A percentile compares a stretch with the other conserved stretches of the same genome.
These are phyloP conservation scores for Hoplostethus atlanticus DNA, from an alignment of 2,797 vertebrate genomes.

Conservation along the genomic window DNA sequence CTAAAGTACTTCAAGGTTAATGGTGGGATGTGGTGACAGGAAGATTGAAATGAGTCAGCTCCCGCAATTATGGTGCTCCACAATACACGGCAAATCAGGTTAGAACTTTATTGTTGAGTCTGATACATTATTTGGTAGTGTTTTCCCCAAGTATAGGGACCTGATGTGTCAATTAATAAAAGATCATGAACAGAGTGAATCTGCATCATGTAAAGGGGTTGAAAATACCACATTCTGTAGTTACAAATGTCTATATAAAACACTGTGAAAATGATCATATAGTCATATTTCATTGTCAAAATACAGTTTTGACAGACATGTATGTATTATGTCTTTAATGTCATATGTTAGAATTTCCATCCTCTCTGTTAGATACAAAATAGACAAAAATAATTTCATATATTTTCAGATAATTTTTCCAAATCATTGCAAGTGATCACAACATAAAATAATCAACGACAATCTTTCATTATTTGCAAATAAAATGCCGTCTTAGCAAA, in stretches of 20 bases:
- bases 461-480: slow-evolving; percentile 62
- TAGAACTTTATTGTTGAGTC: slow-evolving; percentile 68
- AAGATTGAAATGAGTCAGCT: not conserved
- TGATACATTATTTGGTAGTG: slow-evolving; percentile 66
- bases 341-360: slow-evolving; percentile 70
- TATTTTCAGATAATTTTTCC: slow-evolving; percentile 67
- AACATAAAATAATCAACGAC: slow-evolving; percentile 73
- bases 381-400: slow-evolving; percentile 82
- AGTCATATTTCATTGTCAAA: slow-evolving; percentile 53
- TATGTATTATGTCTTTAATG: slow-evolving; percentile 70
- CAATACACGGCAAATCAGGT: slow-evolving; percentile 51
- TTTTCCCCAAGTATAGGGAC: slow-evolving; percentile 22
- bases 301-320: slow-evolving; percentile 69
- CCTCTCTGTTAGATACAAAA: slow-evolving; percentile 81
- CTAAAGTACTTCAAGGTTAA: not conserved
- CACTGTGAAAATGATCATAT: slow-evolving; percentile 48
- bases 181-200: slow-evolving; percentile 54
- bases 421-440: slow-evolving; percentile 73
- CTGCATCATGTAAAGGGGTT: slow-evolving; percentile 65
- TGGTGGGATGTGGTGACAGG: not conserved
- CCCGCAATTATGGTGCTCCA: slow-evolving; percentile 40
- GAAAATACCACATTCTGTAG: slow-evolving; percentile 72
- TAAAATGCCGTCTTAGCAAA: slow-evolving; percentile 76
- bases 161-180: slow-evolving; percentile 54
- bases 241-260: slow-evolving; percentile 78